Evolutionary conservation across 2,113 vertebrate genomes (phyloP).

Genomic region (Gadus chalcogrammus): DNA sequence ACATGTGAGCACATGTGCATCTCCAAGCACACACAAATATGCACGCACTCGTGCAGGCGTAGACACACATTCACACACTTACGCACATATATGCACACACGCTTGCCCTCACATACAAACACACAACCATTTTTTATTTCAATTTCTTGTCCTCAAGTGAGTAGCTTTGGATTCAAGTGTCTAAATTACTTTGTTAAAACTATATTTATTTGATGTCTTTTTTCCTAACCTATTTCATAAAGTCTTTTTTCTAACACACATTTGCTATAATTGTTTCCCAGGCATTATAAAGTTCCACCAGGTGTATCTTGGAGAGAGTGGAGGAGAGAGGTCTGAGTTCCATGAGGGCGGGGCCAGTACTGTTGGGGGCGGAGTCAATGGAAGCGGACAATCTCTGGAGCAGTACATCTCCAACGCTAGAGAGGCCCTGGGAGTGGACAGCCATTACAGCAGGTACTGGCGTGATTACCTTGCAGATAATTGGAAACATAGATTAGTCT

Average conservation of each 20-base stretch:
- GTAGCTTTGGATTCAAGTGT: neutral
- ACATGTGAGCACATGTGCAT: too few species aligned
- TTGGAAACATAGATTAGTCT: conserved; percentile 74
- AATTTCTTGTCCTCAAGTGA: neutral
- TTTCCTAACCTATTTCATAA: neutral
- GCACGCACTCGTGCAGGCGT: too few species aligned
- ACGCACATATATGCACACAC: conserved; percentile 9
- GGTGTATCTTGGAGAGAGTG: conserved; percentile 81
- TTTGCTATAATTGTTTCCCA: conserved; percentile 42
- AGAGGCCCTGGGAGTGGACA: conserved; percentile 89
- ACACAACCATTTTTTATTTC: neutral
- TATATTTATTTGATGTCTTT: neutral
- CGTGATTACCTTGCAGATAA: neutral
- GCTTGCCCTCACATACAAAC: neutral
- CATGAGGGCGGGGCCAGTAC: conserved; percentile 65
- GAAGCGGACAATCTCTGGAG: conserved; percentile 75
- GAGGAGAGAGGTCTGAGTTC: conserved; percentile 74
- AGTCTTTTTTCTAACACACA: neutral
- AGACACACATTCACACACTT: conserved; percentile 14
- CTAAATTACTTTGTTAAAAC: neutral
- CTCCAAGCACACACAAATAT: too few species aligned
- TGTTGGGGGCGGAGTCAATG: conserved; percentile 17
- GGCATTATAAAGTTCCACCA: conserved; percentile 95
- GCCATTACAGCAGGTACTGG: conserved; percentile 80
- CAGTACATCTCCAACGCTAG: conserved; percentile 82